Percentiles rank a stretch among this genome's conserved stretches.
phyloP scores from a whole-genome alignment of 2,888 invertebrate genomes.

The Ormyrus labotus region DNA sequence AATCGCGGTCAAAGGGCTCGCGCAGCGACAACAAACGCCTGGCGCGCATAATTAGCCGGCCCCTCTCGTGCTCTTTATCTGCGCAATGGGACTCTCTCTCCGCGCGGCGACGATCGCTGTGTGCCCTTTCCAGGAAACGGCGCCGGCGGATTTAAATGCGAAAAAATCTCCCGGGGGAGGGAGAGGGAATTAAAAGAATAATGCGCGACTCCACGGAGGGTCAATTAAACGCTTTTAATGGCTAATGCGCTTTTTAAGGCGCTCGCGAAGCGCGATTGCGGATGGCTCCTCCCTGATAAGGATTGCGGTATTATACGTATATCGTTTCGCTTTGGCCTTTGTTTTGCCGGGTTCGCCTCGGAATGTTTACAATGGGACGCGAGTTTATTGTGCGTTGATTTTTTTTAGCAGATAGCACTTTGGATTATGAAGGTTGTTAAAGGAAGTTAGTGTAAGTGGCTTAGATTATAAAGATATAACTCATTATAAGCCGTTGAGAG shows the following conservation, averaged over 20 bases:
- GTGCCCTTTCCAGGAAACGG: constrained; percentile 36
- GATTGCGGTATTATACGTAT: too few species aligned
- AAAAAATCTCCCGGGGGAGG: background rate
- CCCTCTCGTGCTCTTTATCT: background rate
- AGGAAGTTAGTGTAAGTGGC: too few species aligned
- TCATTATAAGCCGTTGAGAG: too few species aligned
- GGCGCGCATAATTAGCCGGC: constrained; percentile 41
- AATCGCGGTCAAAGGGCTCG: constrained; percentile 42
- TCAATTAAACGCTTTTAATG: constrained; percentile 29
- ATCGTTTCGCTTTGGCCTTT: too few species aligned
- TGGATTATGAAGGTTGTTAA: too few species aligned
- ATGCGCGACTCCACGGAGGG: background rate
- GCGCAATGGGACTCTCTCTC: constrained; percentile 11
- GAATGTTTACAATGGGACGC: too few species aligned
- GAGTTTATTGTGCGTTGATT: too few species aligned
- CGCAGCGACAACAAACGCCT: background rate
- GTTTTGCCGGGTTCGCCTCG: too few species aligned
- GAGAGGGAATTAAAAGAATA: constrained; percentile 31
- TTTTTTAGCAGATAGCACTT: too few species aligned
- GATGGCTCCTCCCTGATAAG: background rate
- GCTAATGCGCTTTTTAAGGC: background rate
- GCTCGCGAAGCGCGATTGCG: background rate
- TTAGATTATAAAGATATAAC: too few species aligned
- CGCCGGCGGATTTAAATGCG: constrained; percentile 24
- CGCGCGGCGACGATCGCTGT: background rate